Base-by-base conservation (phyloP, 2,888 invertebrate species). In the Andrena fulva region DNA sequence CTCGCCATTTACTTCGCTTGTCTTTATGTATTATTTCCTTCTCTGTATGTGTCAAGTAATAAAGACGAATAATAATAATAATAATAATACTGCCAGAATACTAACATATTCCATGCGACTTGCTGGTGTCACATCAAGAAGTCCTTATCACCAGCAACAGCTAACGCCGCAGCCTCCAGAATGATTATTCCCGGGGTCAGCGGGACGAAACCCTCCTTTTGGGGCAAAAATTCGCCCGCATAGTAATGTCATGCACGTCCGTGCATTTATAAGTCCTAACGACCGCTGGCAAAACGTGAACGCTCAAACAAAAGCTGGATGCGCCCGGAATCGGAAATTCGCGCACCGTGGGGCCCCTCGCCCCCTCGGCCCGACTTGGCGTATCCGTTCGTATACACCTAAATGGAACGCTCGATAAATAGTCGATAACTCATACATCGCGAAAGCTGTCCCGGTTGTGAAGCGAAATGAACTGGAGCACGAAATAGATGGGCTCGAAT, bases 331-430 rank as follows among this genome's bases (percentile, higher is more conserved):
- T 80, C 60, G 67, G 29, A 67, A 72, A 80, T 67, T 72, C 56
- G 52, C 12, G 29, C 54, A 42, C 50, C 16, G 31, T n/a, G 3
- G 7, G 48, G 16, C 27, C 29, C 10, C n/a, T 12, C 2, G 3
- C 10, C 77, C 16, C 20, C 66, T 27, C 10, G 10, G 56, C 10
- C 24, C 10, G 10, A 56, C 50, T 80, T 67, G n/a, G 54, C 56
- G 62, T 72, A 59, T 73, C 69, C 29, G 60, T 0, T 64, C 16
- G 60, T 70, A 81, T 63, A 74, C 73, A 27, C 24, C 52, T 80
- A 81, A 82, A 31, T 82, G 56, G 76, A 73, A 50, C 82, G 69
- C 35, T 77, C 82, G 76, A 83, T 83, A 82, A 82, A 67, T 66
- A 77, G 69, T 50, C 76, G 77, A 77, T 82, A 83, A 73, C 72